These are phyloP conservation scores for Lamellibrachia satsuma DNA, from an alignment of 2,888 invertebrate species.

Conservation along the genomic window DNA sequence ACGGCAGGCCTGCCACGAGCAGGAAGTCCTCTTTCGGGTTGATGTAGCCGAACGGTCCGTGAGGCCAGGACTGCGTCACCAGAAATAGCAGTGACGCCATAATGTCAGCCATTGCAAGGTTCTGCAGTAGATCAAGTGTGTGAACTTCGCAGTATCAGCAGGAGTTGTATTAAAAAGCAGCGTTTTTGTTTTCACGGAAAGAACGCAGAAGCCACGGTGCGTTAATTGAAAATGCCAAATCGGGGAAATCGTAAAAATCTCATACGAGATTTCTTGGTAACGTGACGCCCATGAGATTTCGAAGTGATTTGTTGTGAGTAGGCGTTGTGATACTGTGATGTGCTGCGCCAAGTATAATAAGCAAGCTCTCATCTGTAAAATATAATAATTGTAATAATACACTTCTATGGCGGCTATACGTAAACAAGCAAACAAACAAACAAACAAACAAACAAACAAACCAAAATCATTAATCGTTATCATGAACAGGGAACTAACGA, in stretches of 20 bases:
- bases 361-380: too few species aligned
- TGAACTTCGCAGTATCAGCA: not conserved
- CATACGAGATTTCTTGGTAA: not conserved
- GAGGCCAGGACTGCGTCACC: constrained; percentile 35
- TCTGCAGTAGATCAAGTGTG: constrained; percentile 18
- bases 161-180: not conserved
- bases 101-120: constrained; percentile 32
- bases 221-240: not conserved
- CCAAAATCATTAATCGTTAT: too few species aligned
- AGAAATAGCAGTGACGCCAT: constrained; percentile 37
- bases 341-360: too few species aligned
- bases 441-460: too few species aligned
- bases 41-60: constrained; percentile 32
- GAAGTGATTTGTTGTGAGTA: too few species aligned
- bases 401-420: too few species aligned
- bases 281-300: not conserved
- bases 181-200: not conserved
- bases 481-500: too few species aligned
- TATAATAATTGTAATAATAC: too few species aligned
- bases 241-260: not conserved
- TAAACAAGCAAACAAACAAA: too few species aligned
- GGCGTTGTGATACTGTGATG: too few species aligned
- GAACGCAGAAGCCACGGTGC: not conserved
- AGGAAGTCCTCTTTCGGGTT: constrained; percentile 28
- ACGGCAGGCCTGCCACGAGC: constrained; percentile 32